Conservation (phyloP, 2,888 invertebrate genomes). For the Agelastica alni region DNA sequence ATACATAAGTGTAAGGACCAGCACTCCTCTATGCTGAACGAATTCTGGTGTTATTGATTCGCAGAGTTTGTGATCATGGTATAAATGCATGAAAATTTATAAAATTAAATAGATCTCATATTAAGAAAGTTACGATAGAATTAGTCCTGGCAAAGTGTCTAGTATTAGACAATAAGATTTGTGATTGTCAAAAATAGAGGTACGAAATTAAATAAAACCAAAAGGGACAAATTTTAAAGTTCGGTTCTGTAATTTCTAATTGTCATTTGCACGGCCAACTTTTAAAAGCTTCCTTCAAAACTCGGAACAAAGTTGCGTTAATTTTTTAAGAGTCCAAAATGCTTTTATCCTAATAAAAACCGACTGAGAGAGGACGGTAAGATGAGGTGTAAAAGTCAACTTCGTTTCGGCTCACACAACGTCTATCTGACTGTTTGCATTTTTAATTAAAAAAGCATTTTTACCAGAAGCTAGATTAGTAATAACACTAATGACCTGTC, state of each 20-base stretch:
- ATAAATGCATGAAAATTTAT: too few species aligned
- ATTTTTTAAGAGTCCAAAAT: slow-evolving; percentile 18
- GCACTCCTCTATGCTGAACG: too few species aligned
- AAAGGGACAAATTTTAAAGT: not conserved
- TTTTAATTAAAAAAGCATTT: slow-evolving; percentile 1
- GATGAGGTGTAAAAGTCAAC: slow-evolving; percentile 6
- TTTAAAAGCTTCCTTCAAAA: slow-evolving; percentile 24
- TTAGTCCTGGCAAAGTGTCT: too few species aligned
- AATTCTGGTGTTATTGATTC: too few species aligned
- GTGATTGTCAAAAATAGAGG: too few species aligned
- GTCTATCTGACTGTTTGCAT: slow-evolving; percentile 1
- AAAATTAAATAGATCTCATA: too few species aligned
- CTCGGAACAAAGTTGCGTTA: slow-evolving; percentile 14
- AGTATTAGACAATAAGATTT: too few species aligned
- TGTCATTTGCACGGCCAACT: slow-evolving; percentile 21
- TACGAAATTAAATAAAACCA: slow-evolving; percentile 11
- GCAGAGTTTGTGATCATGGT: too few species aligned
- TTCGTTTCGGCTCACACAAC: not conserved
- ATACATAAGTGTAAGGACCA: too few species aligned
- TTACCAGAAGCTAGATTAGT: not conserved
- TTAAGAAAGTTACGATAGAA: too few species aligned
- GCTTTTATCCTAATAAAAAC: slow-evolving; percentile 23
- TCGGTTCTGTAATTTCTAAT: slow-evolving; percentile 17
- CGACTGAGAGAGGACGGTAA: slow-evolving; percentile 4
- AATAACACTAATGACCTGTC: slow-evolving; percentile 3